Conservation (phyloP, 2,113 vertebrate genomes). For the Rhegmatorhina hoffmannsi region DNA sequence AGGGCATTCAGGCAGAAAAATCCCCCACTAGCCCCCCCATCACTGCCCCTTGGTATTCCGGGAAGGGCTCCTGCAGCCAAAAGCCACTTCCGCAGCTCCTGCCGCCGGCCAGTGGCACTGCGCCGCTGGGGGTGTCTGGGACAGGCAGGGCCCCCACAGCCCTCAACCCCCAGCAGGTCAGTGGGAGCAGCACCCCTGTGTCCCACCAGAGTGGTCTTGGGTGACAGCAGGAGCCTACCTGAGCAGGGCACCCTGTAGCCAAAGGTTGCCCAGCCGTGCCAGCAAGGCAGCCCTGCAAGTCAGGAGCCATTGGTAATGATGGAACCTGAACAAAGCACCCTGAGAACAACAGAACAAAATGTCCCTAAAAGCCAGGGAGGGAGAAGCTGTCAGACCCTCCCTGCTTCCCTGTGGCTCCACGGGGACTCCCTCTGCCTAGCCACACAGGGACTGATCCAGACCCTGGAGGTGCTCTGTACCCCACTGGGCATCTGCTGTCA, state of each 20-base stretch:
- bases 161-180: neutral
- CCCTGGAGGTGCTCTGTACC: neutral
- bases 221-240: neutral
- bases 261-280: neutral
- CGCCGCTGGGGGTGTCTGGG: neutral
- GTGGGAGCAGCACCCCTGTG: neutral
- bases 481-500: fast-evolving
- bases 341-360: conserved; percentile 48
- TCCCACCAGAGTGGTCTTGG: neutral
- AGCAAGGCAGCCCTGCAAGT: conserved; percentile 22
- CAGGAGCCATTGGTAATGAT: conserved; percentile 34
- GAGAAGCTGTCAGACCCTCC: neutral
- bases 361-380: conserved; percentile 1
- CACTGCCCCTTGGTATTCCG: conserved; percentile 50
- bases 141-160: neutral
- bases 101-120: neutral
- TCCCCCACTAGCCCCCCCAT: conserved; percentile 27
- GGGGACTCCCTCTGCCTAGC: neutral
- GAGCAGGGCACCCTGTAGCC: neutral
- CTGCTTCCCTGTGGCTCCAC: neutral
- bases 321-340: conserved; percentile 5
- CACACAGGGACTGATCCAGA: neutral
- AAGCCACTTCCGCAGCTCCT: conserved; percentile 16
- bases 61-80: conserved; percentile 31
- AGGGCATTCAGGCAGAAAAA: conserved; percentile 58